Evolutionary conservation across 2,797 vertebrate genomes (phyloP), one percentile per base, ranked within the genome.

Genomic region (Selene dorsalis): DNA sequence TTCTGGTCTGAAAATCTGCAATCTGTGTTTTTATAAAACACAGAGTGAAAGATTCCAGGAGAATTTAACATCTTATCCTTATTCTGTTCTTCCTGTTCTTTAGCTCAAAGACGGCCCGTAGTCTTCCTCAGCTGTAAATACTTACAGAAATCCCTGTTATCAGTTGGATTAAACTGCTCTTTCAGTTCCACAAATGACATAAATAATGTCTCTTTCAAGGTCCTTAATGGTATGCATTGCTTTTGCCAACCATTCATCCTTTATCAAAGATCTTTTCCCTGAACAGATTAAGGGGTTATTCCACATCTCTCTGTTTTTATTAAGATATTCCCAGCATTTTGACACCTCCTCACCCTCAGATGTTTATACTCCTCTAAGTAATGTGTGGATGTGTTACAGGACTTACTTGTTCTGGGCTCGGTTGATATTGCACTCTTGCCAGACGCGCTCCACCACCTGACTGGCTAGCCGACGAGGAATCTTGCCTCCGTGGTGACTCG

Each of bases 361-460:
- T 35, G 32, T 35, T 35, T 35, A 35, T 35, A 35, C 39, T 20
- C 45, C 45, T 48, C 17, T 9, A 7, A 17, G 43, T 20, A 20
- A 48, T 48, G 18, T 9, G 6, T 48, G 45, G 7, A 20, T 9
- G 7, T 48, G 17, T 48, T 7, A 8, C 7, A 47, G 45, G 28
- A 94, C 97, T 0, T 94, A 99, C 98, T 99, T 99, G 95, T 97
- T 98, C 94, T 96, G 97, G 71, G 96, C 95, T 95, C 96, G 94
- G 94, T 98, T 98, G 94, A 98, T 96, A 93, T 97, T 99, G 95
- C 97, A 99, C 95, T 99, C 98, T 91, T 99, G 97, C 98, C 97
- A 99, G 72, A 99, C 97, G 84, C 95, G 94, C 92, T 99, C 97
- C 90, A 98, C 97, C 92, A 97, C 96, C 72, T 97, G 97, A 90